These are phyloP conservation scores for Ptyas mucosa DNA, from an alignment of 2,113 vertebrate species.

Conservation along the genomic window DNA sequence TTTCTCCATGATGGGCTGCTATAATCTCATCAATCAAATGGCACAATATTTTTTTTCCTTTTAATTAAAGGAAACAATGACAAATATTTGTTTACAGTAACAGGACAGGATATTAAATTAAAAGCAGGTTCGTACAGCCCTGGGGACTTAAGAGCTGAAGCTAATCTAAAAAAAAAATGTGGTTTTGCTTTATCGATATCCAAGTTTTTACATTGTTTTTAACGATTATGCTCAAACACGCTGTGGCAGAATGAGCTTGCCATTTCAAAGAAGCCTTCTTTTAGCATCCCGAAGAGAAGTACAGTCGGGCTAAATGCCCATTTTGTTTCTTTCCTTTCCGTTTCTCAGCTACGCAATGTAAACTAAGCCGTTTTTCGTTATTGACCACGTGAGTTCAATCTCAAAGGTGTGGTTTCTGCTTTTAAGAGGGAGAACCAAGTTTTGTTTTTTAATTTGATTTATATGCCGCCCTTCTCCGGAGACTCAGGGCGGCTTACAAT, in stretches of 20 bases:
- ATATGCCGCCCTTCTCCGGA: no score
- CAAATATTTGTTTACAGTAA: slow-evolving; percentile 67
- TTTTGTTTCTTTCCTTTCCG: not conserved
- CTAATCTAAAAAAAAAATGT: slow-evolving; percentile 55
- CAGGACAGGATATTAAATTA: slow-evolving; percentile 71
- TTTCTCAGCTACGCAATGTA: not conserved
- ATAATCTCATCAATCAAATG: slow-evolving; percentile 55
- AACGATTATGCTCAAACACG: slow-evolving; percentile 1
- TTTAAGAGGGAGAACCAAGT: not conserved
- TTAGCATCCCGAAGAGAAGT: not conserved
- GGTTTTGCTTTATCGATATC: slow-evolving; percentile 51
- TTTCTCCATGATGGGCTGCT: slow-evolving; percentile 40
- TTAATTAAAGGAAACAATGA: slow-evolving; percentile 69
- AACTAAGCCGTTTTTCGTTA: not conserved
- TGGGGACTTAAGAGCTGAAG: slow-evolving; percentile 47
- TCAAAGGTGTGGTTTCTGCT: not conserved
- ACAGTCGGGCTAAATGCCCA: not conserved
- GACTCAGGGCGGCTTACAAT: no score
- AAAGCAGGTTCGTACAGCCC: slow-evolving; percentile 62
- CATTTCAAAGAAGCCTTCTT: slow-evolving; percentile 26
- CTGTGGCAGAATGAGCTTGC: not conserved
- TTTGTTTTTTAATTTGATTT: no score
- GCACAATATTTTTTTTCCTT: slow-evolving; percentile 64
- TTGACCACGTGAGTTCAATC: not conserved
- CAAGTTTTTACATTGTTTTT: slow-evolving; percentile 27